Conservation (phyloP, 1,140 invertebrate genomes). For the Odontomachus brunneus region DNA sequence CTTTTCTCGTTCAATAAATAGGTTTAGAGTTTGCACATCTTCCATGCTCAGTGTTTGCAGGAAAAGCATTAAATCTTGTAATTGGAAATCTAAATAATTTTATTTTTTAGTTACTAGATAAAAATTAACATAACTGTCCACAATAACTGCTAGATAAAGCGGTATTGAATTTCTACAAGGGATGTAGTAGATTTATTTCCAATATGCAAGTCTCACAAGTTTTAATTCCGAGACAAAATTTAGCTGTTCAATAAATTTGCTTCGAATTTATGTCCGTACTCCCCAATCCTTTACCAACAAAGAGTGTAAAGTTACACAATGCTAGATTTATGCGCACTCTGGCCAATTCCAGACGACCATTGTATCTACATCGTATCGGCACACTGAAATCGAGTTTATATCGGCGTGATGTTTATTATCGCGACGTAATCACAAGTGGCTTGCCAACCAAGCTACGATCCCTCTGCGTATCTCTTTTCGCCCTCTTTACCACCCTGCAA, state of each 20-base stretch:
- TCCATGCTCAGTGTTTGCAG: too few relatives aligned
- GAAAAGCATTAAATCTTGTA: too few relatives aligned
- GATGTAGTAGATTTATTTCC: background rate
- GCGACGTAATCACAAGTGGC: conserved; percentile 81
- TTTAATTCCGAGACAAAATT: conserved; percentile 34
- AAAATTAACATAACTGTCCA: too few relatives aligned
- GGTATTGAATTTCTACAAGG: too few relatives aligned
- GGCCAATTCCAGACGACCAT: conserved; percentile 61
- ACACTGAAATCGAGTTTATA: conserved; percentile 78
- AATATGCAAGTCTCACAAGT: background rate
- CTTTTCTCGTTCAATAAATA: too few relatives aligned
- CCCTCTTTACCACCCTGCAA: conserved; percentile 41
- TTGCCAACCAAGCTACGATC: conserved; percentile 52
- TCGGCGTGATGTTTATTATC: conserved; percentile 84
- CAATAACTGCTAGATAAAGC: too few relatives aligned
- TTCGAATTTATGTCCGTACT: conserved; percentile 78
- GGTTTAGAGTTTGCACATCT: too few relatives aligned
- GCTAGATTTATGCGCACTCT: conserved; percentile 7
- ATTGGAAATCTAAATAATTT: too few relatives aligned
- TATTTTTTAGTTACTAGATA: too few relatives aligned
- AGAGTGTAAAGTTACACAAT: conserved; percentile 25
- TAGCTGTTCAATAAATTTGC: conserved; percentile 71
- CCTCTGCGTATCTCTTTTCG: conserved; percentile 50
- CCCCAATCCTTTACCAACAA: conserved; percentile 76
- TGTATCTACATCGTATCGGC: conserved; percentile 50